Percentiles rank a stretch among this genome's conserved stretches.
Conservation (phyloP, 2,113 vertebrate species). For the Oryzias woworae region DNA sequence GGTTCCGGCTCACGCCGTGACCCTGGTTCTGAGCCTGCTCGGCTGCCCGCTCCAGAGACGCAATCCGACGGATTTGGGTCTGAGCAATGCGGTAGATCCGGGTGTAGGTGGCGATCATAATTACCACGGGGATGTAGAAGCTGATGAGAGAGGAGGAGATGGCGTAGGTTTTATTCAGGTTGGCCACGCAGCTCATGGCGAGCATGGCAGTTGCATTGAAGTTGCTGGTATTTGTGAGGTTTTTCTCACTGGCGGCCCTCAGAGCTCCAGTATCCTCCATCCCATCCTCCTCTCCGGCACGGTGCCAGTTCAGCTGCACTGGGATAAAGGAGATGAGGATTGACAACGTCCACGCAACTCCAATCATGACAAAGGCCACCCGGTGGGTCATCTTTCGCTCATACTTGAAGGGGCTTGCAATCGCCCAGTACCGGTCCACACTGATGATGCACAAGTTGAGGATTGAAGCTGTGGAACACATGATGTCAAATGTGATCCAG, state of each 20-base stretch:
- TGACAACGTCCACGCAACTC: slow-evolving; percentile 72
- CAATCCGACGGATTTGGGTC: slow-evolving; percentile 82
- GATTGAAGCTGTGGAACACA: slow-evolving; percentile 79
- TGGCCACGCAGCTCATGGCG: slow-evolving; percentile 73
- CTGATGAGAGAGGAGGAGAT: slow-evolving; percentile 80
- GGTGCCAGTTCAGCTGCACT: slow-evolving; percentile 82
- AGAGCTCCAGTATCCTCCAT: not conserved
- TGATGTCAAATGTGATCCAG: slow-evolving; percentile 85
- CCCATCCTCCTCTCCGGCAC: slow-evolving; percentile 47
- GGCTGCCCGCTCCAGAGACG: slow-evolving; percentile 78
- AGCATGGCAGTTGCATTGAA: slow-evolving; percentile 9
- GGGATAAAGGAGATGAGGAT: slow-evolving; percentile 84
- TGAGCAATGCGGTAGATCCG: slow-evolving; percentile 84
- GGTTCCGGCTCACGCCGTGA: slow-evolving; percentile 32
- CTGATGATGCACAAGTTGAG: slow-evolving; percentile 83
- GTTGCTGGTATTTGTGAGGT: slow-evolving; percentile 12
- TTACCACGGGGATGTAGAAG: slow-evolving; percentile 82
- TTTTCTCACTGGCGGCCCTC: not conserved
- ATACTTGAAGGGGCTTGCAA: slow-evolving; percentile 80
- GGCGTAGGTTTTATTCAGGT: slow-evolving; percentile 79
- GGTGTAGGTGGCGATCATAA: slow-evolving; percentile 84
- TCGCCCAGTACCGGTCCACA: slow-evolving; percentile 85
- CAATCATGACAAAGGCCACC: slow-evolving; percentile 81
- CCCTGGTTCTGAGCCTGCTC: slow-evolving; percentile 63
- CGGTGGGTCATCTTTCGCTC: slow-evolving; percentile 79